Conservation (phyloP, 1,140 invertebrate genomes). For the Anastatus disparis region DNA sequence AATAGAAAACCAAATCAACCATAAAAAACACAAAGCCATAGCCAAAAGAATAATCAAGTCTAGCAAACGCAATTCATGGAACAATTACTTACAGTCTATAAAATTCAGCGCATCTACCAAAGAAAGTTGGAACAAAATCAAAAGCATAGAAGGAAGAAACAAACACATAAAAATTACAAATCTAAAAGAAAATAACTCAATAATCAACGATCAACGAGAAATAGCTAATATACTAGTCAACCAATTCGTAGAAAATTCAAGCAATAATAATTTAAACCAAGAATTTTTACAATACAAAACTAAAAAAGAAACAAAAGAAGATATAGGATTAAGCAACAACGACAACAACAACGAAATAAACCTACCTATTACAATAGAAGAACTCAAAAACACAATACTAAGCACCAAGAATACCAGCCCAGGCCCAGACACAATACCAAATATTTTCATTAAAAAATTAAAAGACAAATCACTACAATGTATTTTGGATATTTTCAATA, state of each 20-base stretch:
- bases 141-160: constrained; percentile 17
- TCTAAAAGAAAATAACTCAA: neutral
- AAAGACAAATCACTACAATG: too few species aligned
- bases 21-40: constrained; percentile 46
- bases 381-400: too few species aligned
- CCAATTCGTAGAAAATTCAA: constrained; percentile 50
- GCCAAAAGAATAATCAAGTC: constrained; percentile 28
- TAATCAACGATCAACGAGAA: constrained; percentile 29
- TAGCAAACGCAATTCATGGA: constrained; percentile 32
- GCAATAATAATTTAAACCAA: constrained; percentile 42
- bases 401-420: too few species aligned
- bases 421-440: too few species aligned
- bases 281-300: too few species aligned
- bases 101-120: constrained; percentile 1
- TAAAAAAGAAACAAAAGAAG: too few species aligned
- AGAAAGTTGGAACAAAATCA: constrained; percentile 31
- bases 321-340: too few species aligned
- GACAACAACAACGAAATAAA: too few species aligned
- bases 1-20: constrained; percentile 44
- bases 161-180: neutral
- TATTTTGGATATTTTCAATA: too few species aligned
- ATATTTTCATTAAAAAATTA: too few species aligned
- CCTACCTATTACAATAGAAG: too few species aligned
- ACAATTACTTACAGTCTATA: constrained; percentile 8
- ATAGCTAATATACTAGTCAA: constrained; percentile 47